These are phyloP conservation scores for Sisor rabdophorus DNA, from an alignment of 2,113 vertebrate species.

Conservation along the genomic window DNA sequence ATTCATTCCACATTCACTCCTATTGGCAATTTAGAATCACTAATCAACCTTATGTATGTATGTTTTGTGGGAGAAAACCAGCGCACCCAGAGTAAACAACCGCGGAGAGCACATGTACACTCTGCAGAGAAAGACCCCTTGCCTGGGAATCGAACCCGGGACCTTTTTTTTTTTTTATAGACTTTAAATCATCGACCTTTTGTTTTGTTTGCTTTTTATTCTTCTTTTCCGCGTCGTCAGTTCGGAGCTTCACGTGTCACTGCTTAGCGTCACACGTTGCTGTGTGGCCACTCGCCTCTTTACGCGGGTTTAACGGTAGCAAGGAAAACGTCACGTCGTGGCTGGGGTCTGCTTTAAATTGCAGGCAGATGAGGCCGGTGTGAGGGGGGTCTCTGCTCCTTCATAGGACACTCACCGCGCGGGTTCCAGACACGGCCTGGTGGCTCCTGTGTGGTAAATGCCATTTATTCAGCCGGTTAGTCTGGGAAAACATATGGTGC, in stretches of 20 bases:
- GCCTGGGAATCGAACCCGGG: no score
- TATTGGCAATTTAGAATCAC: no score
- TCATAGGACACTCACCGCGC: constrained; percentile 66
- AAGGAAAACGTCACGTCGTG: constrained; percentile 52
- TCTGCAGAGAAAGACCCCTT: no score
- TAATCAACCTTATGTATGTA: no score
- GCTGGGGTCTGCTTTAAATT: constrained; percentile 58
- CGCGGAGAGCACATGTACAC: no score
- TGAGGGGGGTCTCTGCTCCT: constrained; percentile 59
- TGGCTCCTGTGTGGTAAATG: constrained; percentile 73
- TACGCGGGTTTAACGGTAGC: constrained; percentile 55
- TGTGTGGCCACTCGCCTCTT: not conserved
- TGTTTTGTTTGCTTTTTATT: not conserved
- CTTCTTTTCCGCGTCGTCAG: not conserved
- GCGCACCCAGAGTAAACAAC: no score
- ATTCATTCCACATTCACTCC: no score
- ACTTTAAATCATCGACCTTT: no score
- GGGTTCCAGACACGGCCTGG: constrained; percentile 67
- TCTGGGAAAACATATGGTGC: constrained; percentile 93
- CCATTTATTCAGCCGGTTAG: constrained; percentile 77
- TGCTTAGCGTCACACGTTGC: not conserved
- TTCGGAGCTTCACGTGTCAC: not conserved
- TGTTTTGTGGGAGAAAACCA: no score
- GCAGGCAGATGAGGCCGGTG: constrained; percentile 51
- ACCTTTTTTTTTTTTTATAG: not conserved